phyloP scores from a whole-genome alignment of 2,113 vertebrate species.

The Odobenus rosmarus region DNA sequence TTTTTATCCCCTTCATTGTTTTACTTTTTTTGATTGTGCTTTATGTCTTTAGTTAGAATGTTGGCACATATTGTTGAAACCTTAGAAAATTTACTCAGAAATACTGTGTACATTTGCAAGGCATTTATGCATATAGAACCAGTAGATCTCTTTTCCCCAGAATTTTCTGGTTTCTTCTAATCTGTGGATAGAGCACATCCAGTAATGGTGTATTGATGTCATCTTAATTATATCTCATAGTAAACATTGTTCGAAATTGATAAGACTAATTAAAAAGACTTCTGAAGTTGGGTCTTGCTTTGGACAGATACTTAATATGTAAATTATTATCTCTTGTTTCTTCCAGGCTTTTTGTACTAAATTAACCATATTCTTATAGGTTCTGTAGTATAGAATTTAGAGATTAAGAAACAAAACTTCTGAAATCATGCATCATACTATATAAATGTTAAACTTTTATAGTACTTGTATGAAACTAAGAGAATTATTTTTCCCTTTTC shows the following conservation, averaged over 20 bases:
- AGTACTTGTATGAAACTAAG: conserved; percentile 50
- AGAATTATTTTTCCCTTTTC: conserved; percentile 56
- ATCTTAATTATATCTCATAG: background rate
- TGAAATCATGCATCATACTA: background rate
- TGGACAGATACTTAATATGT: conserved; percentile 15
- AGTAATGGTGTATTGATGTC: background rate
- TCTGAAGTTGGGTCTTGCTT: conserved; percentile 47
- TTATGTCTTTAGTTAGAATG: conserved; percentile 2
- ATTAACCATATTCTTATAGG: background rate
- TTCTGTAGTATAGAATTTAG: background rate
- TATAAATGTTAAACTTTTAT: conserved; percentile 38
- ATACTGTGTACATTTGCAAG: background rate
- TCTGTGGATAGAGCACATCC: background rate
- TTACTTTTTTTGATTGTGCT: background rate
- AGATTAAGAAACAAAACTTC: background rate
- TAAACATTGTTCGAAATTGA: background rate
- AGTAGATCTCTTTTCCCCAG: background rate
- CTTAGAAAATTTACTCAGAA: conserved; percentile 4
- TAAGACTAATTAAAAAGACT: background rate
- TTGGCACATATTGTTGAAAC: background rate
- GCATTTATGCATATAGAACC: background rate
- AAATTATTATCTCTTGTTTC: conserved; percentile 34
- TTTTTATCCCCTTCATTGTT: background rate
- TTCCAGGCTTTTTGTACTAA: background rate
- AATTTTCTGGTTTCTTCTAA: background rate